Base-by-base conservation (phyloP, 2,113 vertebrate genomes). In the Rhinoderma darwinii region DNA sequence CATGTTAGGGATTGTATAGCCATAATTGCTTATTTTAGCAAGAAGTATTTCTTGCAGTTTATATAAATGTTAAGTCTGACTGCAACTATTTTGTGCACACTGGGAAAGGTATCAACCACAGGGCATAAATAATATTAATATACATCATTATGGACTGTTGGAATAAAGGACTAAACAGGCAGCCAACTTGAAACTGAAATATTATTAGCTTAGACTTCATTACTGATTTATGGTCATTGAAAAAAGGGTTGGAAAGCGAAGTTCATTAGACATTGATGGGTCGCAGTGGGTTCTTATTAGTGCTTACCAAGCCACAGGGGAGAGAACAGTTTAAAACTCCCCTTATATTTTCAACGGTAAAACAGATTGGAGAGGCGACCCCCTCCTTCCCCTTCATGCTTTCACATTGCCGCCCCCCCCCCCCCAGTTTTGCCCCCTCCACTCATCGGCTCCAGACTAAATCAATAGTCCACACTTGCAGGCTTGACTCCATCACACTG, bases 381-480 rank as follows among this genome's bases (percentile, higher is more conserved):
- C 59, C 25, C 6, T 15, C 79, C 22, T 43, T 43, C 14, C 35
- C 56, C 78, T n/a, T 77, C 44, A 77, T 51, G 74, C n/a, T 77
- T 77, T 75, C 18, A 80, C 50, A n/a, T 80, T 3, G 20, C 77
- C 18, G 22, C 14, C 59, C 54, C 50, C 18, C 54, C 50, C 18
- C 39, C 82, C 68, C 74, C 32, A 30, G 76, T 86, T 86, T 35
- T 74, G 41, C 22, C 50, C 35, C 73, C 14, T 68, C 56, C 27
- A 78, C 41, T 80, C 76, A 43, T 79, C 20, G 63, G 44, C 84
- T 72, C 84, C 75, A 86, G 59, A 86, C 84, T 70, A 86, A 86
- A 86, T 86, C 76, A 86, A 80, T 75, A 80, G 22, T 79, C 56
- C 74, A 39, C 51, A 50, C 84, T 68, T 47, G 75, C 73, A 77